Evolutionary conservation across 2,797 vertebrate genomes (phyloP).

Genomic region (Urosaurus nigricauda): DNA sequence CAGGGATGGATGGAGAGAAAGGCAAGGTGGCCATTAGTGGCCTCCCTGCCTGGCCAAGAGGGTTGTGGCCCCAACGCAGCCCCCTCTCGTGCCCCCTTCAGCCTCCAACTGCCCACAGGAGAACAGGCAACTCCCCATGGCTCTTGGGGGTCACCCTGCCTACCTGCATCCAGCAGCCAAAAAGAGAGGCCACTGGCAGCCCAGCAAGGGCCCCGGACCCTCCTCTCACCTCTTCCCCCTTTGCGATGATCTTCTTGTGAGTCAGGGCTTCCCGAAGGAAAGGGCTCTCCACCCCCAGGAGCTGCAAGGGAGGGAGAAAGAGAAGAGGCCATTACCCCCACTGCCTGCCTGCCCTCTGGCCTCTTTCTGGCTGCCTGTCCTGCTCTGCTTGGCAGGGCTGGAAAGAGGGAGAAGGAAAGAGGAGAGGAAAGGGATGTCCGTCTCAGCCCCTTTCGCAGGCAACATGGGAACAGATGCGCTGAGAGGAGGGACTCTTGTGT

Average conservation of each 20-base stretch:
- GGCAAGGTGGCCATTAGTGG: background rate
- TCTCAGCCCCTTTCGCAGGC: background rate
- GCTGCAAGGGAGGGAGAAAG: slow-evolving; percentile 76
- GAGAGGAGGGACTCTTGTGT: too few species aligned
- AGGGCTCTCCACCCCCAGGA: slow-evolving; percentile 88
- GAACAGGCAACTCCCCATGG: background rate
- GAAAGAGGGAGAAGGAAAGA: background rate
- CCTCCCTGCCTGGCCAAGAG: background rate
- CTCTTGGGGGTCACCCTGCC: too few species aligned
- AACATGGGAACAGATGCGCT: too few species aligned
- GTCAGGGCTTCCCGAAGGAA: slow-evolving; percentile 91
- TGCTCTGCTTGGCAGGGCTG: too few species aligned
- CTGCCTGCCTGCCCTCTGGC: too few species aligned
- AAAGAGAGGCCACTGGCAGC: too few species aligned
- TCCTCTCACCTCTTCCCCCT: slow-evolving; percentile 93
- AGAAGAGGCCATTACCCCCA: background rate
- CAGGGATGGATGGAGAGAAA: background rate
- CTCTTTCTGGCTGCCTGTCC: too few species aligned
- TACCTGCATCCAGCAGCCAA: too few species aligned
- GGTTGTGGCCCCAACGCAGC: too few species aligned
- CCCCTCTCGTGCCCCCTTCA: too few species aligned
- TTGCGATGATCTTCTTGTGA: slow-evolving; percentile 97
- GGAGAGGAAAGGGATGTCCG: too few species aligned
- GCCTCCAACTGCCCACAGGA: too few species aligned
- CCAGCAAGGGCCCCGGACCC: background rate